Base-by-base conservation (phyloP, 2,113 vertebrate species). In the Vulpes vulpes region DNA sequence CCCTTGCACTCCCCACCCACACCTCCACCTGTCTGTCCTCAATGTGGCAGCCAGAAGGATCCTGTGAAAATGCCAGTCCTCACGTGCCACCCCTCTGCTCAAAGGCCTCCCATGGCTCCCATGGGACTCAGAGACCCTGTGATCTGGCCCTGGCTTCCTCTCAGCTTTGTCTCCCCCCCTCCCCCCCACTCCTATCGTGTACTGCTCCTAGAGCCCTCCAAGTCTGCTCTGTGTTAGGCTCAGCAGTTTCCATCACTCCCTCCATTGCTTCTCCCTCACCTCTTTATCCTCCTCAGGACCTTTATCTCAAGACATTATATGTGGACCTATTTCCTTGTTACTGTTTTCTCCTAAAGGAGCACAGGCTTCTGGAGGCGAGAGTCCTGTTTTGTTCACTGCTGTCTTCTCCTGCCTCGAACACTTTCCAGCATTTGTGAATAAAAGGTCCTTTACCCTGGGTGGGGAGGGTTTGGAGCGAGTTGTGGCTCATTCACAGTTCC, bases 261-360 rank as follows among this genome's bases (percentile, higher is more conserved):
- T 22, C 62, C 59, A 8, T 12, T 1, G 4, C 19, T 19, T 8
- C 27, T 9, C 73, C 53, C 11, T 14, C 2, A n/a, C 8, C 27
- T 51, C 30, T 57, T 12, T 4, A 0, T 55, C 53, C 22, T 59
- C 27, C 67, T 62, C 15, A 51, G 5, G 1, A 1, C 82, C 90
- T 74, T 43, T 19, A 30, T 14, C 38, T 23, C 67, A 11, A 20
- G 32, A 43, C 0, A 0, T n/a, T 1, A 4, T 2, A 32, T 1
- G 0, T 0, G 3, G 35, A 16, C 30, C 35, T 60, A 55, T 51
- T 23, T 51, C 2, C 25, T 17, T 25, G 9, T 69, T 22, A 17
- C 30, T 11, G 8, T 38, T 15, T 30, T 62, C 11, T 38, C 49
- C 2, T 23, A 22, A 7, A 2, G 2, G 53, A 53, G 27, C 0